phyloP scores from a whole-genome alignment of 1,140 invertebrate genomes.

The Fopius arisanus region DNA sequence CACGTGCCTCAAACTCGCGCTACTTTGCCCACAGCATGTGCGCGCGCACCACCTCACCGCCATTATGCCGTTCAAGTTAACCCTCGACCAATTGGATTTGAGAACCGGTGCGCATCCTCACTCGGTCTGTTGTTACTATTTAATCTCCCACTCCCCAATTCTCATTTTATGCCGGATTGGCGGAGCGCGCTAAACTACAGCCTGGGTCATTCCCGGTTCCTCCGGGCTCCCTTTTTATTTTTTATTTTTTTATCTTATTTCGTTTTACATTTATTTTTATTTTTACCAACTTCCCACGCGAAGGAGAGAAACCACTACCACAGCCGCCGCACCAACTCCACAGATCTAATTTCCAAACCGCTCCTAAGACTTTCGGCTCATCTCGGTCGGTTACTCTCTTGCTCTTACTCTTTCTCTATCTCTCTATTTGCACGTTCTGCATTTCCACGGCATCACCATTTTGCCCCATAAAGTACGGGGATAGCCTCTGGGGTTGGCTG shows the following conservation, averaged over 20 bases:
- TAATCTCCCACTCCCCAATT: neutral
- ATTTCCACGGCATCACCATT: slow-evolving; percentile 17
- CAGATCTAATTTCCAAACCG: slow-evolving; percentile 28
- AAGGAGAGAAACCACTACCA: neutral
- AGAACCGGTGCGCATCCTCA: slow-evolving; percentile 5
- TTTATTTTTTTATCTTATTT: no score
- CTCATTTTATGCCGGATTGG: neutral
- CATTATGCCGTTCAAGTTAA: slow-evolving; percentile 22
- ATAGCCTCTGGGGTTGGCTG: neutral
- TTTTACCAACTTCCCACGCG: slow-evolving; percentile 35
- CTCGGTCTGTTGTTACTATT: neutral
- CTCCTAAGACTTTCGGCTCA: slow-evolving; percentile 6
- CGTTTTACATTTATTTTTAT: slow-evolving; percentile 17
- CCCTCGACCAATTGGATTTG: slow-evolving; percentile 7
- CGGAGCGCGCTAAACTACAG: slow-evolving; percentile 11
- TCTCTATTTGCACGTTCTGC: slow-evolving; percentile 17
- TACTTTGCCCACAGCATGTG: slow-evolving; percentile 36
- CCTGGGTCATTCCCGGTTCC: slow-evolving; percentile 8
- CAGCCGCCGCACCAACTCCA: neutral
- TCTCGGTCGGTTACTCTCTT: no score
- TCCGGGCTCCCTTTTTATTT: neutral
- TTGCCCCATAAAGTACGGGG: slow-evolving; percentile 27
- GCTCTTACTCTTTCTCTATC: slow-evolving; percentile 31
- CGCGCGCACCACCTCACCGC: slow-evolving; percentile 17
- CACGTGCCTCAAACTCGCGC: slow-evolving; percentile 45